A percentile compares a stretch with the other conserved stretches of the same genome.
These are phyloP conservation scores for Wiebesia pumilae DNA, from an alignment of 1,140 invertebrate species.

Conservation along the genomic window DNA sequence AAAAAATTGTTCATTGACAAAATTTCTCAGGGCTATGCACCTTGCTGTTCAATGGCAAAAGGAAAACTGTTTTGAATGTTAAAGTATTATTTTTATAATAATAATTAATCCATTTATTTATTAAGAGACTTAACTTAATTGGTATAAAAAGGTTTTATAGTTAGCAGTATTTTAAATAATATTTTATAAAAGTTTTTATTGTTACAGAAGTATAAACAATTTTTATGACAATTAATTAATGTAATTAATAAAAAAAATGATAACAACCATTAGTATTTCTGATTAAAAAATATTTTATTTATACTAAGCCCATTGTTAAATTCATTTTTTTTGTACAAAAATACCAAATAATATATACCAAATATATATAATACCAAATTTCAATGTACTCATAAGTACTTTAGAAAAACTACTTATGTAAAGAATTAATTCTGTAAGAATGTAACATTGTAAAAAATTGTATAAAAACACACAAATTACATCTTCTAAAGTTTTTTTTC, in stretches of 20 bases:
- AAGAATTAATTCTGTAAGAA: no score
- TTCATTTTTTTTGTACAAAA: no score
- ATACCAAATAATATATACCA: no score
- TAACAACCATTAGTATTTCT: neutral
- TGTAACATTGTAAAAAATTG: no score
- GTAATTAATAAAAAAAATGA: neutral
- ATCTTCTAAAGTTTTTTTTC: no score
- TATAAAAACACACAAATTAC: no score
- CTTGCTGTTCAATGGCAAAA: conserved; percentile 63
- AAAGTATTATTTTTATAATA: neutral
- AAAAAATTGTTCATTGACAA: conserved; percentile 54
- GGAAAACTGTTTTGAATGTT: conserved; percentile 42
- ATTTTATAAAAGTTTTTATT: neutral
- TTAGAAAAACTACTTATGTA: no score
- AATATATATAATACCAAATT: no score
- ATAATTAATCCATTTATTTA: neutral
- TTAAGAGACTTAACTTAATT: neutral
- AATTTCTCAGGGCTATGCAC: conserved; percentile 67
- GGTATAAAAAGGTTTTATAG: neutral
- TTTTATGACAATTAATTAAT: neutral
- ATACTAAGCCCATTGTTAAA: no score
- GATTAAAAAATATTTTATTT: neutral
- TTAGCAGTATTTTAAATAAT: neutral
- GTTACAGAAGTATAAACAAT: neutral
- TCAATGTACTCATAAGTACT: no score